Evolutionary conservation across 2,888 invertebrate species (phyloP).

Genomic region (Abscondita cerata): DNA sequence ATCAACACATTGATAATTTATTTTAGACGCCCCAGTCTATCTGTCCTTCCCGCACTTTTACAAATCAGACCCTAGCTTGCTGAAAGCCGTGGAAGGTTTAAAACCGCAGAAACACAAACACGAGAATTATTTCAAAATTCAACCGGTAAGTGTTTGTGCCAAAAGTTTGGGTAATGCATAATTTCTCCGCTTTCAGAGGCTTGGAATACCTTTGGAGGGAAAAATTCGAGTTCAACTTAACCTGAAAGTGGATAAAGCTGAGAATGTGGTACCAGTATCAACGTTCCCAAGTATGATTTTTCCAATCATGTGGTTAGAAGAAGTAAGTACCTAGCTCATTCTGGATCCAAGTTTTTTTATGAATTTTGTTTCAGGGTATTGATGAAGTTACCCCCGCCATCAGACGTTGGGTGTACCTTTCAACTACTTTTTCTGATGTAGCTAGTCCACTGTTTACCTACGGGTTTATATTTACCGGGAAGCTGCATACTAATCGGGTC

Average conservation of each 20-base stretch:
- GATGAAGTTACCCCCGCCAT: slow-evolving; percentile 82
- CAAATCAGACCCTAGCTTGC: slow-evolving; percentile 74
- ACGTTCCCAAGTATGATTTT: slow-evolving; percentile 82
- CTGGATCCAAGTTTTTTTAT: no score
- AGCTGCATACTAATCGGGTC: slow-evolving; percentile 68
- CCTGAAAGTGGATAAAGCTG: slow-evolving; percentile 77
- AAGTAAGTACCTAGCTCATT: slow-evolving; percentile 66
- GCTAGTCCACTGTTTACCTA: slow-evolving; percentile 75
- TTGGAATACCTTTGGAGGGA: slow-evolving; percentile 84
- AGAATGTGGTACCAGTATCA: slow-evolving; percentile 73
- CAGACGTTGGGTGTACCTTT: slow-evolving; percentile 79
- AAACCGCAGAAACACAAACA: slow-evolving; percentile 73
- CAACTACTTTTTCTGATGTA: slow-evolving; percentile 78
- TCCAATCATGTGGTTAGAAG: slow-evolving; percentile 90
- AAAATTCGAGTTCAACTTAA: slow-evolving; percentile 84
- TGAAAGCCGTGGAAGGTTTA: slow-evolving; percentile 75
- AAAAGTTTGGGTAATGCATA: no score
- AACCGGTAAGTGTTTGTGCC: slow-evolving; percentile 76
- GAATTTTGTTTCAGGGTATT: slow-evolving; percentile 69
- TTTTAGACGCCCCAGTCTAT: slow-evolving; percentile 83
- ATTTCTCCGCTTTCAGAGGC: slow-evolving; percentile 77
- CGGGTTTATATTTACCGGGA: slow-evolving; percentile 74
- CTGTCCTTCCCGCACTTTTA: slow-evolving; percentile 91
- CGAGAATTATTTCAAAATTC: slow-evolving; percentile 82
- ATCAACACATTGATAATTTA: not conserved